Evolutionary conservation across 2,888 invertebrate species (phyloP).

Genomic region (Cephus runcator): DNA sequence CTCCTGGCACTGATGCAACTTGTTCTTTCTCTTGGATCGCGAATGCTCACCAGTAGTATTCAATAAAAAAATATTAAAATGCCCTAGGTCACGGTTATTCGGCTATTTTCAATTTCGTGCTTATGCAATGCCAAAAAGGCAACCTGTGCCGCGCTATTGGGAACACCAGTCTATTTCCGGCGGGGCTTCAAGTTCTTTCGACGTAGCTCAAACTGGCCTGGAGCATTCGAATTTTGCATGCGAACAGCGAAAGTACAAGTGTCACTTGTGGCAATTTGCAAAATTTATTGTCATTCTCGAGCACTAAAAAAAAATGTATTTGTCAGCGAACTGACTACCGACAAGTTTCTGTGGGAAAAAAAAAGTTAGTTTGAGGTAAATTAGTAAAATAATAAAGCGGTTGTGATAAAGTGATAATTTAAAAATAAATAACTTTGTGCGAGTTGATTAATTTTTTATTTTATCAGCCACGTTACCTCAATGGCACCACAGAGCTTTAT

Average conservation of each 20-base stretch:
- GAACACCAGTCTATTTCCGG: constrained; percentile 55
- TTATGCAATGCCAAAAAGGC: constrained; percentile 49
- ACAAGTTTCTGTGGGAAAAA: neutral
- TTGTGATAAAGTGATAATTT: neutral
- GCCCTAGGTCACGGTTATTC: constrained; percentile 53
- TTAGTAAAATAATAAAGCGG: neutral
- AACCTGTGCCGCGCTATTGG: constrained; percentile 44
- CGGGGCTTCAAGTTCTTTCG: constrained; percentile 39
- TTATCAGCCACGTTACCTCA: no score
- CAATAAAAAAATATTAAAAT: neutral
- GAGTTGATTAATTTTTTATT: no score
- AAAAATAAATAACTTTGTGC: neutral
- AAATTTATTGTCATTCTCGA: neutral
- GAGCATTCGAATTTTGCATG: constrained; percentile 2
- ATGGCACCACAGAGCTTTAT: constrained; percentile 38
- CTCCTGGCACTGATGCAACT: neutral
- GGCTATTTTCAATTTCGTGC: constrained; percentile 50
- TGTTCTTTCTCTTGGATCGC: neutral
- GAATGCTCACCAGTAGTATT: neutral
- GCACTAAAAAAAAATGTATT: neutral
- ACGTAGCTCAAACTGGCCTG: constrained; percentile 22
- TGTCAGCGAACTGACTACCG: neutral
- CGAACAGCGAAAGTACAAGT: neutral
- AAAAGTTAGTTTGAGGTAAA: neutral
- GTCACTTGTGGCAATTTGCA: neutral